A percentile compares a stretch with the other conserved stretches of the same genome.
Evolutionary conservation across 1,140 invertebrate species (phyloP).

Genomic region (Eumaeus atala): DNA sequence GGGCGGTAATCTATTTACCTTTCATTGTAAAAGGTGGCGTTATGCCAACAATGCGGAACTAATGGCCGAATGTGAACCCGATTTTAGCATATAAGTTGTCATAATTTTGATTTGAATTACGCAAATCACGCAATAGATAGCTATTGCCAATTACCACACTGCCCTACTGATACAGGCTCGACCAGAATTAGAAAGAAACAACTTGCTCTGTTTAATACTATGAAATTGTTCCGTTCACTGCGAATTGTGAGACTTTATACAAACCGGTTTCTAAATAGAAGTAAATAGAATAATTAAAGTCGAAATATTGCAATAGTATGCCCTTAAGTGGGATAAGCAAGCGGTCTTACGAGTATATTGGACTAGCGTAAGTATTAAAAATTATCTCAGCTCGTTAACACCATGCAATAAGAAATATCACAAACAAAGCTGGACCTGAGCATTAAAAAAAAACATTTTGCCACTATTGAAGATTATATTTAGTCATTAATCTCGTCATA

Average conservation of each 20-base stretch:
- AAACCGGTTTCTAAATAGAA: slow-evolving; percentile 24
- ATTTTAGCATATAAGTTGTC: slow-evolving; percentile 38
- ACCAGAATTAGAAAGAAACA: slow-evolving; percentile 41
- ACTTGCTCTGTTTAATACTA: slow-evolving; percentile 43
- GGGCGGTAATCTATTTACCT: slow-evolving; percentile 42
- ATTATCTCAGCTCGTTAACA: too few relatives aligned
- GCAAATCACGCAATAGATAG: slow-evolving; percentile 49
- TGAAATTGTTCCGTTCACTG: slow-evolving; percentile 42
- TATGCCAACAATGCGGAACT: slow-evolving; percentile 53
- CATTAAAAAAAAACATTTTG: too few relatives aligned
- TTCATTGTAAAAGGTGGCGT: slow-evolving; percentile 41
- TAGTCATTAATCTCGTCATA: too few relatives aligned
- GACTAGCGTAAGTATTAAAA: too few relatives aligned
- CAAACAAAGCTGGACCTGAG: too few relatives aligned
- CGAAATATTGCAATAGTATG: slow-evolving; percentile 20
- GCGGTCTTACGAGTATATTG: too few relatives aligned
- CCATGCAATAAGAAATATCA: too few relatives aligned
- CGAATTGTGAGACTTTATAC: slow-evolving; percentile 36
- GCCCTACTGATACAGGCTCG: slow-evolving; percentile 38
- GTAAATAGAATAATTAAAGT: slow-evolving; percentile 20
- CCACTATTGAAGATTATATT: too few relatives aligned
- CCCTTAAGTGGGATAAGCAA: not conserved
- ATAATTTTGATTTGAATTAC: slow-evolving; percentile 47
- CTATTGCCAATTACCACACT: slow-evolving; percentile 32
- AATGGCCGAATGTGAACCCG: slow-evolving; percentile 32